Base-by-base conservation (phyloP, 2,113 vertebrate genomes). In the Amia ocellicauda region DNA sequence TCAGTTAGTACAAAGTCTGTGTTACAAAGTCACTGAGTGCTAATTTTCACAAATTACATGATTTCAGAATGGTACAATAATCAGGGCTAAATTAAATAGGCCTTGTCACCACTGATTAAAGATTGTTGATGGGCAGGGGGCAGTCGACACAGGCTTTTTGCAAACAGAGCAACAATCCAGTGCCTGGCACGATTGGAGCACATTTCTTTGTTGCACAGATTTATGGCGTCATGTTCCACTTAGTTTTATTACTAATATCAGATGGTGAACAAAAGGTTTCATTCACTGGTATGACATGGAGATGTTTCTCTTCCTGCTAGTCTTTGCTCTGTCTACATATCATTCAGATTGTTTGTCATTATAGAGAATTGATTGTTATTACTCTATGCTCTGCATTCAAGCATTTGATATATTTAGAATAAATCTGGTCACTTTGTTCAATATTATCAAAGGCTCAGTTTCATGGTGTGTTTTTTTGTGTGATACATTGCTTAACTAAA, bases 61-160 rank as follows among this genome's bases (percentile, higher is more conserved):
- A 47, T 49, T 61, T 27, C 16, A 10, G 7, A 31, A 29, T 23
- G 17, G 24, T 26, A 8, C 43, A 26, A 24, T 23, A 24, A 14
- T 13, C 13, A 13, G 24, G 42, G 3, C 59, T 49, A 16, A 11
- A 19, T 17, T 17, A 19, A 49, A 61, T 43, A 24, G 58, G 22
- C n/a, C 20, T 9, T 61, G 59, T 47, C 20, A 61, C 4, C 16
- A 13, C 41, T 47, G 59, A 61, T 61, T 61, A 61, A 22, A 31
- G 10, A 47, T 47, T 49, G 59, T 47, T 49, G 23, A n/a, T 27
- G 10, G n/a, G 41, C 43, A 28, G 19, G 22, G 17, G 42, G 3
- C 17, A 60, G 58, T 60, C 40, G 14, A 7, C 11, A 45, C 7
- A 26, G 13, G 42, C 8, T 17, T 42, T 2, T 22, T 22, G 22